Base-by-base conservation (phyloP, 2,113 vertebrate species). In the Lonchura striata region DNA sequence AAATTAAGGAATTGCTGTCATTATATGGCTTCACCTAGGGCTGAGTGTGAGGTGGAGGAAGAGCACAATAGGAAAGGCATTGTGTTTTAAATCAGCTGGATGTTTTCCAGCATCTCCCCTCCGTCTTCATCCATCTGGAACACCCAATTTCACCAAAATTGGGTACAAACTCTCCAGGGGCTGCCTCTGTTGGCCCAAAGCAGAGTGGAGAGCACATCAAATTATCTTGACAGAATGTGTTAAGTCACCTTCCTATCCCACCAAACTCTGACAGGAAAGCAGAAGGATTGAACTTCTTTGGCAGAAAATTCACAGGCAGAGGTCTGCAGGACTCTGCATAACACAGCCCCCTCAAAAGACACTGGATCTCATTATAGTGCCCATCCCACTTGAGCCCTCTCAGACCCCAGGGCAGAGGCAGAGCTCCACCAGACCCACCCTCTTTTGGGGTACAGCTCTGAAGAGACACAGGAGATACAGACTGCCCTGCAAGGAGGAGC, bases 341-440 rank as follows among this genome's bases (percentile, higher is more conserved):
- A 14, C 63, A 28, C 31, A 50, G 59, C 54, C 25, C n/a, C 66
- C 30, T 39, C 39, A 1, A 28, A n/a, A 70, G 42, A 13, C 11
- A 7, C 7, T 50, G 28, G 24, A 11, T 6, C 33, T n/a, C 9
- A 0, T 20, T n/a, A 5, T 6, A 53, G 30, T 15, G 22, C 37
- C 39, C 53, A 37, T 47, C 16, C 18, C 2, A 1, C 47, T 30
- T 9, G 50, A 42, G 27, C 37, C 27, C 31, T 70, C 52, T 61
- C 42, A 49, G 76, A 49, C 13, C 23, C 35, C 1, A 3, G 60
- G 1, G 1, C 31, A 47, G 33, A 54, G 64, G 24, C 19, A 77
- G 74, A 42, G 33, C 70, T 52, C 39, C 41, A 44, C 35, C 30
- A 70, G 69, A 74, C 10, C 59, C 0, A 0, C 30, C 25, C 11